Evolutionary conservation across 2,113 vertebrate genomes (phyloP).

Genomic region (Cottus gobio): DNA sequence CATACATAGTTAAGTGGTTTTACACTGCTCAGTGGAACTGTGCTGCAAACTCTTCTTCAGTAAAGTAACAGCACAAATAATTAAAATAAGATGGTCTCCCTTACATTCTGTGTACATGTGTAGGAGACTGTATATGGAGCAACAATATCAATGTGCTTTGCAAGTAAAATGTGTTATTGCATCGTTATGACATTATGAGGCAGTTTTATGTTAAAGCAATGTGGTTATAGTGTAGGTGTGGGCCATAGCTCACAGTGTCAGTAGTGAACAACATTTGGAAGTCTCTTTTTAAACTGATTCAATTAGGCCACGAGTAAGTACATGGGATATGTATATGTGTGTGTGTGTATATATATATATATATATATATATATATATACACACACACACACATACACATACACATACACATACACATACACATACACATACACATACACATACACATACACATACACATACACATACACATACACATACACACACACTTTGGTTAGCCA

Average conservation of each 20-base stretch:
- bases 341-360: background rate
- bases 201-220: background rate
- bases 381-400: no score
- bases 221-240: constrained; percentile 12
- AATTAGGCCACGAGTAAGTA: background rate
- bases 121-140: background rate
- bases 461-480: background rate
- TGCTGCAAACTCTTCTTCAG: background rate
- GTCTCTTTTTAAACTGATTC: background rate
- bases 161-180: background rate
- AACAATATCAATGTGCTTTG: background rate
- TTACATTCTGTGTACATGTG: background rate
- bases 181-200: background rate
- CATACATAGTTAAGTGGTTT: background rate
- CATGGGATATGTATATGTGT: no score
- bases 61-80: background rate
- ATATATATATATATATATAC: background rate
- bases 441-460: background rate
- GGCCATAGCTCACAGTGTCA: background rate
- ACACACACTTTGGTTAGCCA: constrained; percentile 37
- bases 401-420: no score
- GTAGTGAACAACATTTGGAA: background rate
- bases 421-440: constrained; percentile 5
- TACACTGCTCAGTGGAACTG: background rate
- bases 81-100: background rate